These are phyloP conservation scores for Mastomys natalensis DNA, from an alignment of 2,113 vertebrate species.

Conservation along the genomic window DNA sequence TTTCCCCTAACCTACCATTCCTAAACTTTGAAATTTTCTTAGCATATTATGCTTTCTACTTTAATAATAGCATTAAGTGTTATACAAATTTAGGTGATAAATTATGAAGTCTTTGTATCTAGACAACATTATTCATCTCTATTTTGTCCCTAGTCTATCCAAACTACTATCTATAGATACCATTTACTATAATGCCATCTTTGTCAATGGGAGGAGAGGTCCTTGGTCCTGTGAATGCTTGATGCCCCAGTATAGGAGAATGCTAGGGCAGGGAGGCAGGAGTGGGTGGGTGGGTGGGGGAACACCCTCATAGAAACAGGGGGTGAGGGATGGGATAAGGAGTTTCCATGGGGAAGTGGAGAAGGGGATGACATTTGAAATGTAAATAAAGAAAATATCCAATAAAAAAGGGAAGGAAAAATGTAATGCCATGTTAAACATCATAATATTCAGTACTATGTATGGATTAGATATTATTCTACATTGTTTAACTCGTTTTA, in stretches of 20 bases:
- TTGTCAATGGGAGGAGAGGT: too few relatives aligned
- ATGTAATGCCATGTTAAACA: not conserved
- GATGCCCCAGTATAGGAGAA: too few relatives aligned
- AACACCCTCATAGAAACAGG: too few relatives aligned
- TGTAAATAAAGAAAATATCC: too few relatives aligned
- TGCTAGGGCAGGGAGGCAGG: too few relatives aligned
- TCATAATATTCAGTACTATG: not conserved
- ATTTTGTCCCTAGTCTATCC: not conserved
- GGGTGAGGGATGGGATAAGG: too few relatives aligned
- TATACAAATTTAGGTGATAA: not conserved
- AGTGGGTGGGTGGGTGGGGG: too few relatives aligned
- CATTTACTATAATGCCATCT: not conserved
- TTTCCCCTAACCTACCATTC: not conserved
- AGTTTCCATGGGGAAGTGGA: too few relatives aligned
- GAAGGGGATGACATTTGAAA: too few relatives aligned
- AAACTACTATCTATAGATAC: not conserved
- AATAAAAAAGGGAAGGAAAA: not conserved
- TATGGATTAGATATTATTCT: not conserved
- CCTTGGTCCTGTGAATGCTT: too few relatives aligned
- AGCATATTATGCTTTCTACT: not conserved
- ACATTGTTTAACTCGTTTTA: not conserved
- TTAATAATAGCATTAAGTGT: constrained; percentile 3
- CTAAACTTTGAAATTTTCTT: not conserved
- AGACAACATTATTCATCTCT: not conserved
- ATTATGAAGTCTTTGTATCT: not conserved